Base-by-base conservation (phyloP, 2,888 invertebrate genomes). In the Muschampia staudingeri region DNA sequence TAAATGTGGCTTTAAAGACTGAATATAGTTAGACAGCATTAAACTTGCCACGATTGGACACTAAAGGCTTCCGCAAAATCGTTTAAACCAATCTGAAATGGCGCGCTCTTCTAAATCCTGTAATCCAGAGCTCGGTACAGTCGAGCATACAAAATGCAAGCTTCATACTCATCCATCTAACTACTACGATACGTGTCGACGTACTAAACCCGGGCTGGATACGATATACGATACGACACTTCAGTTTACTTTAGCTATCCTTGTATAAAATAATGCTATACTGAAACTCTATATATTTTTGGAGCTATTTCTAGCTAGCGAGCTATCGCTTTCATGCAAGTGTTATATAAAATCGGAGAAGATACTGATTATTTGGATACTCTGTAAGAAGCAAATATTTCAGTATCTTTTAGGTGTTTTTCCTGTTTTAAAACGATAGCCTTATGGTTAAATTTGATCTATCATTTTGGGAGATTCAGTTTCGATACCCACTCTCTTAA, bases 141-240 rank as follows among this genome's bases (percentile, higher is more conserved):
- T 16, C 12, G 14, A 25, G 71, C 25, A 48, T 72, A 72, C 72
- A 48, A 72, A 48, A 72, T 72, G 72, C 48, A 72, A 16, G 72
- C 72, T 48, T 48, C 44, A 71, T 30, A 42, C 70, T 52, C 70
- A 71, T 78, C 78, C 42, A 78, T 78, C 78, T 30, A 78, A 70
- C 52, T 52, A 14, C 48, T 19, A 42, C 69, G 70, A 42, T 69
- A 44, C 77, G 48, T 25, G 77, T 70, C 70, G 77, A 52, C 52
- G 52, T 52, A n/a, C 52, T 52, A 52, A 52, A 52, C 52, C 52
- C n/a, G 7, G 52, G 7, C 48, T 48, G 48, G 48, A 48, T 48
- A 9, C 48, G 48, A 48, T 48, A 48, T 48, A 48, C 48, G 48
- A 48, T 48, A 48, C 48, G 48, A 48, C 48, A 48, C 48, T 48